These are phyloP conservation scores for Ommatoiulus sabulosus DNA, from an alignment of 2,888 invertebrate species.

Conservation along the genomic window DNA sequence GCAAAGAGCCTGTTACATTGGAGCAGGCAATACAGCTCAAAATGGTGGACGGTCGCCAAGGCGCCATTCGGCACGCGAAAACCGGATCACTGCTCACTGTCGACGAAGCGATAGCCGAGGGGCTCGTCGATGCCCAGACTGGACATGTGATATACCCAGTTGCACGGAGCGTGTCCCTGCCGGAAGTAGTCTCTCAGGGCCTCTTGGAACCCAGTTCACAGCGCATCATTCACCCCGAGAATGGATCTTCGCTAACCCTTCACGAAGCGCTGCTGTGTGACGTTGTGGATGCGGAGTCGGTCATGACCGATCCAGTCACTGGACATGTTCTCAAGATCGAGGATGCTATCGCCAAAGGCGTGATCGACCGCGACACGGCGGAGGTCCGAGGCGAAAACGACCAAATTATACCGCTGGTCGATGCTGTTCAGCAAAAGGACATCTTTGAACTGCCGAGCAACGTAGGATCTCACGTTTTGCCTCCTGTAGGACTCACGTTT, in stretches of 20 bases:
- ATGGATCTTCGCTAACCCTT: constrained; percentile 81
- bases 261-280: constrained; percentile 80
- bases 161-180: constrained; percentile 82
- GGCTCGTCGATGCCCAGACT: constrained; percentile 80
- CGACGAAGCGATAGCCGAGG: constrained; percentile 84
- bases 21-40: constrained; percentile 80
- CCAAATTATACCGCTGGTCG: constrained; percentile 60
- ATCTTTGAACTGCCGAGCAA: constrained; percentile 72
- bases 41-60: constrained; percentile 79
- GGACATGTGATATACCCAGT: constrained; percentile 83
- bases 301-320: constrained; percentile 75
- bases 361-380: constrained; percentile 85
- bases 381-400: constrained; percentile 74
- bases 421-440: constrained; percentile 66
- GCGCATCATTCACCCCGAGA: constrained; percentile 88
- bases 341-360: constrained; percentile 85
- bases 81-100: constrained; percentile 84
- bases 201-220: constrained; percentile 79
- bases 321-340: constrained; percentile 78
- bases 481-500: constrained; percentile 77
- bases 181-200: constrained; percentile 87
- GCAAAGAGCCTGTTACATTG: constrained; percentile 75
- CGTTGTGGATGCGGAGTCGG: constrained; percentile 81
- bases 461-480: constrained; percentile 70
- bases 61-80: constrained; percentile 85